Evolutionary conservation across 1,140 invertebrate species (phyloP).

Genomic region (Diplogasteroides magnus): DNA sequence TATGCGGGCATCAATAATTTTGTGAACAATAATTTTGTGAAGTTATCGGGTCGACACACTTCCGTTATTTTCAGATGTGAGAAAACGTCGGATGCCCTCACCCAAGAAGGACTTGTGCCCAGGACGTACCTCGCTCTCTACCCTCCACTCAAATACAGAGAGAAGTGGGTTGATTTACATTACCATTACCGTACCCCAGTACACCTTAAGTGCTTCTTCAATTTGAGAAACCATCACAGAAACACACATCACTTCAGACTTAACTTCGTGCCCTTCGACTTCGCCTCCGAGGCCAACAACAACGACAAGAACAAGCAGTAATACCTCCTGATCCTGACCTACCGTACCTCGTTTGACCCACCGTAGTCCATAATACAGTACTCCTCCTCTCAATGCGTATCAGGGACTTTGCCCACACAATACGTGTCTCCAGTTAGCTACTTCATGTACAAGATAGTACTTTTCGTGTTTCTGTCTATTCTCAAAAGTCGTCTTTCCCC

Average conservation of each 20-base stretch:
- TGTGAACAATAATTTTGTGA: no score
- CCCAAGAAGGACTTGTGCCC: constrained; percentile 15
- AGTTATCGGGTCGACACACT: no score
- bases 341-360: no score
- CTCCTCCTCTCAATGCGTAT: no score
- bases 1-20: no score
- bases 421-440: no score
- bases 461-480: no score
- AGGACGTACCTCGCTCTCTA: constrained; percentile 27
- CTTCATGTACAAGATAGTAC: no score
- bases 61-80: constrained; percentile 18
- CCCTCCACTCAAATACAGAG: constrained; percentile 23
- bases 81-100: constrained; percentile 10
- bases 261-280: constrained; percentile 28
- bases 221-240: neutral
- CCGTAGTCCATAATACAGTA: no score
- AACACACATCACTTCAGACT: constrained; percentile 15
- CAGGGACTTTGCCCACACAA: no score
- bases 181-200: neutral
- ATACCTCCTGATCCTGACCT: no score
- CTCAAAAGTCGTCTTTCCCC: no score
- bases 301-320: constrained; percentile 1
- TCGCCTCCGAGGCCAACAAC: constrained; percentile 18
- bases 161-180: constrained; percentile 6
- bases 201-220: neutral